Evolutionary conservation across 2,888 invertebrate genomes (phyloP), one percentile per base, ranked within the genome.

Genomic region (Tetragonisca angustula): DNA sequence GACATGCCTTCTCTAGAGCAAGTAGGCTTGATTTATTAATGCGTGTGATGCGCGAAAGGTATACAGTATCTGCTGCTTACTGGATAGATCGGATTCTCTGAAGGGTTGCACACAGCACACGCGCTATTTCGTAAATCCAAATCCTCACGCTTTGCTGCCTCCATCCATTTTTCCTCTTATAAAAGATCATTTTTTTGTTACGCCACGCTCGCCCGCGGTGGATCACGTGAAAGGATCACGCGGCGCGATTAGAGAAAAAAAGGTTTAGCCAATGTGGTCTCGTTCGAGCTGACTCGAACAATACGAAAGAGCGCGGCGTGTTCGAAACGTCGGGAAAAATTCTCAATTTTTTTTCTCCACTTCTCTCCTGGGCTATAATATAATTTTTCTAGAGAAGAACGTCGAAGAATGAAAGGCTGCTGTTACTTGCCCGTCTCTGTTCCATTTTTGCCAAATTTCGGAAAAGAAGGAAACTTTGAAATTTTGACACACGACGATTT

Each of bases 191-290:
- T 91, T 90, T 89, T 80, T 84, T 76, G 80, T n/a, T n/a, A n/a
- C n/a, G 76, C 90, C 91, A 92, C 92, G 90, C 91, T 92, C 92
- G 90, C 91, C 83, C 87, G 83, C 87, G 87, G 85, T 90, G 4
- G 90, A 91, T 77, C 81, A 81, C 80, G 81, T 90, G 90, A 93
- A 93, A 91, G 90, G 88, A 81, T 89, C 90, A 83, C 83, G 87
- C 89, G 86, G 90, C 68, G 85, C 82, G 70, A 76, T 77, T 73
- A 87, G 86, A 90, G 32, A 43, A 43, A 36, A 36, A 90, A 89
- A 89, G 90, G 86, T 89, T 87, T 89, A 84, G 90, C 91, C 91
- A 91, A 90, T 91, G 89, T 92, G 90, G 88, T 92, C 87, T 88
- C 86, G 78, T 83, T 72, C 43, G 75, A 59, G 73, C 24, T n/a